Conservation (phyloP, 2,797 vertebrate species). For the Esox masquinongy region DNA sequence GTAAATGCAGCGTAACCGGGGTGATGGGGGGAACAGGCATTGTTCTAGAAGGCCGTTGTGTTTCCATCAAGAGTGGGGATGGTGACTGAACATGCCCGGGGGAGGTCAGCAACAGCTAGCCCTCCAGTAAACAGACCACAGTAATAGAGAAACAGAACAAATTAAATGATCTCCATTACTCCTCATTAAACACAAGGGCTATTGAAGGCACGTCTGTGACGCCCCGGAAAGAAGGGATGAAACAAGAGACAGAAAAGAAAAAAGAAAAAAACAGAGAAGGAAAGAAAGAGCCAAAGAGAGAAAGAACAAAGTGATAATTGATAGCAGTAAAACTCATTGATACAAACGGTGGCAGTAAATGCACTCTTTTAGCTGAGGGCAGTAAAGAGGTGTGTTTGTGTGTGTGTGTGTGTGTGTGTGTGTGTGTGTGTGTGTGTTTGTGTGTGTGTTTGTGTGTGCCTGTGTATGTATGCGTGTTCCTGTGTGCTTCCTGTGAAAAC, state of each 20-base stretch:
- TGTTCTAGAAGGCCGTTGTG: slow-evolving; percentile 49
- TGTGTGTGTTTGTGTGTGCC: slow-evolving; percentile 11
- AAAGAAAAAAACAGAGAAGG: background rate
- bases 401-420: slow-evolving; percentile 2
- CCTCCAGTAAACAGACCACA: background rate
- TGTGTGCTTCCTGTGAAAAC: background rate
- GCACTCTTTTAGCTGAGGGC: slow-evolving; percentile 25
- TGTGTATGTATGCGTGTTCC: background rate
- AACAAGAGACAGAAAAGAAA: background rate
- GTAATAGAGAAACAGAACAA: background rate
- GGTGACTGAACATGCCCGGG: slow-evolving; percentile 28
- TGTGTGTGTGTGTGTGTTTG: background rate
- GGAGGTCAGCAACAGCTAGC: background rate
- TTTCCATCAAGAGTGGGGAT: slow-evolving; percentile 63
- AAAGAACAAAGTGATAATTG: background rate
- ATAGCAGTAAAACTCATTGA: background rate
- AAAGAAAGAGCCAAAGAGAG: background rate
- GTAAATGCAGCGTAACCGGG: slow-evolving; percentile 58
- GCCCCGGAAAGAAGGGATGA: background rate
- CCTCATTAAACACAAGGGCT: slow-evolving; percentile 1
- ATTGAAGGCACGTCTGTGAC: background rate
- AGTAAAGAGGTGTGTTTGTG: slow-evolving; percentile 11
- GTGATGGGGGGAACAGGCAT: slow-evolving; percentile 54
- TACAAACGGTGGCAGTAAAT: background rate
- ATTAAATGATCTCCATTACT: background rate